Evolutionary conservation across 1,140 invertebrate species (phyloP), one percentile per base, ranked within the genome.

Genomic region (Drosophila obscura): DNA sequence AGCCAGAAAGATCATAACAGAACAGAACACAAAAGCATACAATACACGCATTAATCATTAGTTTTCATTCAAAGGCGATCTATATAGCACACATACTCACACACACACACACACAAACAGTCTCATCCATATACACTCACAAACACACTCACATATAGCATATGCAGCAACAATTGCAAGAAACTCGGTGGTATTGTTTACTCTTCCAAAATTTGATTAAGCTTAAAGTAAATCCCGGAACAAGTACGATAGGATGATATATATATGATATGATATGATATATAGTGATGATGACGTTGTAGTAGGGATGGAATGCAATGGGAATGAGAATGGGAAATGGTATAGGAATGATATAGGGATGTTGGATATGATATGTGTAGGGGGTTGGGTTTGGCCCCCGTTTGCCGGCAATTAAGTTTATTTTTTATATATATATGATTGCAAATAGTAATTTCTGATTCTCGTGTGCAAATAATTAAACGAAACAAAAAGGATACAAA

Each of bases 391-490:
- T 31, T 62, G 66, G 65, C 49, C 52, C 73, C 72, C 60, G 11
- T 53, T 53, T 75, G 76, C 73, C 77, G 83, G 84, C 85, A 88
- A 88, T 88, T 88, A 88, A 88, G 83, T 88, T 88, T 88, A 88
- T 88, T 88, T 87, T 88, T 83, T 88, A 88, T 88, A 88, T 88
- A 87, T 82, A 87, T 85, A 85, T 85, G 82, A 88, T 88, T 88
- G 83, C 84, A 88, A 88, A 88, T 88, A 88, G 83, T 88, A 88
- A 88, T 88, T 87, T 85, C 35, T 85, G 76, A 85, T 85, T 85
- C 82, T 87, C 81, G 83, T 88, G 83, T 88, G 83, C 83, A 88
- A 88, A 88, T 88, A 88, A 88, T 88, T 88, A 88, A 82, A 75
- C 69, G 50, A 63, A 61, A 77, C 63, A 77, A 82, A 73, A 66